Conservation (phyloP, 2,888 invertebrate genomes). For the Tridacna gigas region DNA sequence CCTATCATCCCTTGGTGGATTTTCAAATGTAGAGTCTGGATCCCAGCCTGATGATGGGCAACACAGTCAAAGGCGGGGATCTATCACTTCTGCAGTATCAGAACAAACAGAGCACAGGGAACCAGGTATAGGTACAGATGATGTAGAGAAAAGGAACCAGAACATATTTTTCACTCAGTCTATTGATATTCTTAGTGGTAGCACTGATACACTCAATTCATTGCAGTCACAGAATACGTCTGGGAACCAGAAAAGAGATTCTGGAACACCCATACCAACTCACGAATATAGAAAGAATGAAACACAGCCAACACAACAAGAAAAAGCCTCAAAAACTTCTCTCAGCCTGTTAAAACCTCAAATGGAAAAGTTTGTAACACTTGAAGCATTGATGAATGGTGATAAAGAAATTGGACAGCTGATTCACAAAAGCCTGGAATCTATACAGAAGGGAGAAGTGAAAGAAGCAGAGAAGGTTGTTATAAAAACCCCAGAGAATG, state of each 20-base stretch:
- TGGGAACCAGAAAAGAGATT: slow-evolving; percentile 21
- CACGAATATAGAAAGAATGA: slow-evolving; percentile 1
- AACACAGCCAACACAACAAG: slow-evolving; percentile 1
- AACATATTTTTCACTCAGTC: slow-evolving; percentile 48
- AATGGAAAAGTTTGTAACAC: slow-evolving; percentile 66
- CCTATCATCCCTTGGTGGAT: slow-evolving; percentile 60
- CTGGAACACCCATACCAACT: slow-evolving; percentile 22
- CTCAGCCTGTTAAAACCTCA: slow-evolving; percentile 57
- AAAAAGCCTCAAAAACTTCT: slow-evolving; percentile 36
- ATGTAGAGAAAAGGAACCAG: slow-evolving; percentile 20
- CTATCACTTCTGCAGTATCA: slow-evolving; percentile 49
- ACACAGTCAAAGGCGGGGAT: slow-evolving; percentile 41
- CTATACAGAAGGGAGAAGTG: slow-evolving; percentile 43
- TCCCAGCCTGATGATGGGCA: slow-evolving; percentile 58
- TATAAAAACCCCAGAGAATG: slow-evolving; percentile 39
- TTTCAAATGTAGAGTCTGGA: slow-evolving; percentile 63
- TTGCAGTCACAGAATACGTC: neutral
- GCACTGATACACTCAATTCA: slow-evolving; percentile 45
- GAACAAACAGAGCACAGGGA: slow-evolving; percentile 22
- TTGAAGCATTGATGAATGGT: slow-evolving; percentile 62
- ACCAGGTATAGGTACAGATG: slow-evolving; percentile 2
- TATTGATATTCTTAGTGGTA: slow-evolving; percentile 57
- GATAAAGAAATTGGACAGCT: slow-evolving; percentile 61
- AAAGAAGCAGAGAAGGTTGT: slow-evolving; percentile 42
- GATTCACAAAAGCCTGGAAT: slow-evolving; percentile 61